Conservation (phyloP, 2,888 invertebrate genomes). For the Heteromurus nitidus region DNA sequence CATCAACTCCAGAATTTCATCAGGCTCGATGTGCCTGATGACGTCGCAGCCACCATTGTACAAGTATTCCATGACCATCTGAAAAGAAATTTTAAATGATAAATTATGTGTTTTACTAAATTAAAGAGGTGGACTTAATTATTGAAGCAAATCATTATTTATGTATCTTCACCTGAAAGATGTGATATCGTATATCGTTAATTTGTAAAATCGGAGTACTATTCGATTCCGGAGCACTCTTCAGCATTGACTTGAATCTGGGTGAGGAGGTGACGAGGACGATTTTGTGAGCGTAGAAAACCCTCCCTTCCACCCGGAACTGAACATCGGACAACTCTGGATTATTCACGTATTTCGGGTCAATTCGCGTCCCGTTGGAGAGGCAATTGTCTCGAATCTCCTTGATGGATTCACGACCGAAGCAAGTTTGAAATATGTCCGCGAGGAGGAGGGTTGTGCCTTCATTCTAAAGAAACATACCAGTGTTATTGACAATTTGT, state of each 20-base stretch:
- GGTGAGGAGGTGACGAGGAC: slow-evolving; percentile 93
- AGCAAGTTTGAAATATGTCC: slow-evolving; percentile 92
- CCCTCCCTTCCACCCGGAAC: slow-evolving; percentile 91
- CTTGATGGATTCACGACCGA: slow-evolving; percentile 90
- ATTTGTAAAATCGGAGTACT: slow-evolving; percentile 91
- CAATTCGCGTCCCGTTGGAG: slow-evolving; percentile 84
- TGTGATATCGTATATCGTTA: slow-evolving; percentile 93
- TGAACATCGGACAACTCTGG: slow-evolving; percentile 94
- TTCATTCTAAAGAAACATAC: slow-evolving; percentile 82
- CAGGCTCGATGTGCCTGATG: slow-evolving; percentile 83
- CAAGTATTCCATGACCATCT: slow-evolving; percentile 94
- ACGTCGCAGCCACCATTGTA: slow-evolving; percentile 91
- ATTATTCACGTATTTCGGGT: slow-evolving; percentile 95
- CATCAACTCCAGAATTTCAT: slow-evolving; percentile 90
- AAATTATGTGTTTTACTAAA: no score
- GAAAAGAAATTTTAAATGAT: slow-evolving; percentile 66
- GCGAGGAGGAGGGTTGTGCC: slow-evolving; percentile 90
- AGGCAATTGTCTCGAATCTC: slow-evolving; percentile 80
- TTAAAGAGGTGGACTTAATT: no score
- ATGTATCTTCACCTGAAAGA: slow-evolving; percentile 86
- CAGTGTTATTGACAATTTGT: background rate
- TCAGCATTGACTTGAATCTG: slow-evolving; percentile 89
- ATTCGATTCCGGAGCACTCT: slow-evolving; percentile 84
- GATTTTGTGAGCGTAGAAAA: slow-evolving; percentile 95
- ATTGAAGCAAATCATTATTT: no score